Evolutionary conservation across 2,888 invertebrate species (phyloP), one percentile per base, ranked within the genome.

Genomic region (Rotaria socialis): DNA sequence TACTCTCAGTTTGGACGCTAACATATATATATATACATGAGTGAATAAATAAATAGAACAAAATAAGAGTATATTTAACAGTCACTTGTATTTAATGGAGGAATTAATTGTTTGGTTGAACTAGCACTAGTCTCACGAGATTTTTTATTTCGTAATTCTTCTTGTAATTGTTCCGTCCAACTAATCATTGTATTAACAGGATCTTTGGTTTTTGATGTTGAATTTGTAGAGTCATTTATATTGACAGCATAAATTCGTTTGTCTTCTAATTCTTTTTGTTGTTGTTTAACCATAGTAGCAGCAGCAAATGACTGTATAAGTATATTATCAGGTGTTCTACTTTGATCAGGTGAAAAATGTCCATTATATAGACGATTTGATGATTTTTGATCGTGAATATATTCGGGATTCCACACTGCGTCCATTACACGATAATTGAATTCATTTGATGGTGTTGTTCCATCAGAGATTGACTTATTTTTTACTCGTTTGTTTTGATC

Each of bases 101-200:
- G 19, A 41, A 67, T 19, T 35, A 35, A 67, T 19, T 67, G 35
- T 19, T 67, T 67, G 4, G 35, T 67, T 67, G 35, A 35, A 35
- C 14, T 16, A 35, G 16, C 35, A 67, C 35, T 67, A 8, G 67
- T 67, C 35, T 67, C 16, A 67, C 27, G 67, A 35, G 19, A 5
- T 41, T 80, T 22, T 80, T 80, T 80, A 24, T 4, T 80, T 47
- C 80, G 47, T n/a, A 80, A 80, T 80, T 80, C 11, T 47, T 80
- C n/a, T 80, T 80, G 80, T 47, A 80, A 47, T 80, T 80, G 43
- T 10, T 47, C 24, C 19, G 80, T 80, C 80, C 80, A 80, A n/a
- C 8, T 43, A n/a, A 47, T 14, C 47, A 80, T 80, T 24, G n/a
- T 80, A 80, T 80, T 14, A n/a, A 8, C n/a, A 24, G 80, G 80